Evolutionary conservation across 1,140 invertebrate species (phyloP), one percentile per base, ranked within the genome.

Genomic region (Stratiolaelaps scimitus): DNA sequence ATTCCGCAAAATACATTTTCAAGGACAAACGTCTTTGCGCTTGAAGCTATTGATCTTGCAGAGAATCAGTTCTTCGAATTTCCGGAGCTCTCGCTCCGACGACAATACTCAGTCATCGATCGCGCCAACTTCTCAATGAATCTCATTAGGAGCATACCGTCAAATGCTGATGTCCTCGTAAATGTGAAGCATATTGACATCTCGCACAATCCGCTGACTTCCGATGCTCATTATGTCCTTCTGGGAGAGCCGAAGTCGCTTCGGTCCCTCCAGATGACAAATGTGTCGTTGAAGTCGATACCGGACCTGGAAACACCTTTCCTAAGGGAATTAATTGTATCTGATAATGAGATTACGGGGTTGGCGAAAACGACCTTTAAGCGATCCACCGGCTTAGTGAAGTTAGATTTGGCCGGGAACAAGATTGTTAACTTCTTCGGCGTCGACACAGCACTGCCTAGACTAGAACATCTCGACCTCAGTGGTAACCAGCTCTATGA

Each of bases 191-290:
- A 83, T 67, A 77, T 93, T 0, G 89, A 92, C 76, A 74, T 93
- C 0, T 90, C 87, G 1, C 86, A 83, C 68, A 93, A 92, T 80
- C 86, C 87, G 0, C 74, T 93, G 0, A 83, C 83, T 4, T 74
- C 80, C 64, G 82, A 85, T 68, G 82, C 88, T 0, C 78, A 92
- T 2, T 78, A 75, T 10, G 85, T 85, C 72, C 82, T 93, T 43
- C 73, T 93, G 0, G 85, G 84, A 47, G 89, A 92, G 73, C 89
- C 89, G 0, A 93, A 92, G 78, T 89, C 88, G 0, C 83, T 89
- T 0, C 75, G 88, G 60, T 81, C 83, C 48, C 75, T 93, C 10
- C 89, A 88, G 74, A 75, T 93, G 26, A 87, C 88, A 0, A 82
- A 83, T 45, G 88, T 85, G 1, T 84, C 85, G 13, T 84, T 91